These are phyloP conservation scores for Garrulus glandarius DNA, from an alignment of 2,797 vertebrate species.

Conservation along the genomic window DNA sequence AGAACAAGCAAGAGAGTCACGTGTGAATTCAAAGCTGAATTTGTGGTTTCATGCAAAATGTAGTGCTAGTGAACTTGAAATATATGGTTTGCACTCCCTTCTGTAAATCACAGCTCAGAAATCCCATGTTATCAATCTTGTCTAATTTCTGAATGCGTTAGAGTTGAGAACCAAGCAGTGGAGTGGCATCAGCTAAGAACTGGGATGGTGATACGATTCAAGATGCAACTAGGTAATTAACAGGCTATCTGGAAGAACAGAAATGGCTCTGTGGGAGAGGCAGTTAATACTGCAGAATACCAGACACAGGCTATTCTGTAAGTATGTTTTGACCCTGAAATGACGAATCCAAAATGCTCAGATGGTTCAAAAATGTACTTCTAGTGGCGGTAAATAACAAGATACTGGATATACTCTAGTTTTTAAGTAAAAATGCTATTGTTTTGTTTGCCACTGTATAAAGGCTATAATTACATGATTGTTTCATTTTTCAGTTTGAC, in stretches of 20 bases:
- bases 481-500: constrained; percentile 83
- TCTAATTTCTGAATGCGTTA: neutral
- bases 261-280: neutral
- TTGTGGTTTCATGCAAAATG: constrained; percentile 12
- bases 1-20: neutral
- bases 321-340: neutral
- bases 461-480: neutral
- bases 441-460: neutral
- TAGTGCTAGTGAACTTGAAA: neutral
- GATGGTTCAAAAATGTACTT: neutral
- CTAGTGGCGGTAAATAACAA: neutral
- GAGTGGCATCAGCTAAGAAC: neutral
- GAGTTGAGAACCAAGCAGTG: neutral
- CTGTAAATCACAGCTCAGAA: neutral
- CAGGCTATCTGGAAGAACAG: neutral
- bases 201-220: neutral
- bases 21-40: neutral
- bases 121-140: neutral
- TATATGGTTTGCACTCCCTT: neutral
- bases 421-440: neutral
- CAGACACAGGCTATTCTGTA: neutral
- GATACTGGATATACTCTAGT: neutral
- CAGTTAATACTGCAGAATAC: neutral
- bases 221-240: neutral
- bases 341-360: neutral